These are phyloP conservation scores for Argya squamiceps DNA, from an alignment of 2,797 vertebrate species.

Conservation along the genomic window DNA sequence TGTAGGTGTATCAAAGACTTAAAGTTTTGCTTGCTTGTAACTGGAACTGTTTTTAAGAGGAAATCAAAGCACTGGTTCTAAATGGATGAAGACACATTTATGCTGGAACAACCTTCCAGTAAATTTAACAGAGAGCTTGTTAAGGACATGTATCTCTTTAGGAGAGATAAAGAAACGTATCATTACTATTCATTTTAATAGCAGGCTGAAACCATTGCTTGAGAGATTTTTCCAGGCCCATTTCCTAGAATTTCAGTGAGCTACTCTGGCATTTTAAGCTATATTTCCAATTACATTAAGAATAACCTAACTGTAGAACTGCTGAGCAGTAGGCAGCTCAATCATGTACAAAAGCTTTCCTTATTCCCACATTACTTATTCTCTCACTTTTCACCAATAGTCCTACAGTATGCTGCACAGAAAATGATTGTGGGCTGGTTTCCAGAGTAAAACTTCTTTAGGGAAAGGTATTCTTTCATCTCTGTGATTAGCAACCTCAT, in stretches of 20 bases:
- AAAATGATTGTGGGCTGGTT: background rate
- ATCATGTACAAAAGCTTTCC: background rate
- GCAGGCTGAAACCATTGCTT: rapidly evolving
- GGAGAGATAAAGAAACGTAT: background rate
- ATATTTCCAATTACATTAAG: background rate
- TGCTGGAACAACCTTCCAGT: background rate
- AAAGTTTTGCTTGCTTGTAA: background rate
- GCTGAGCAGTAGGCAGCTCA: background rate
- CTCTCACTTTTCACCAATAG: background rate
- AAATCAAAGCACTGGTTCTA: background rate
- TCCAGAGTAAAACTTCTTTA: background rate
- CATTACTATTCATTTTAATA: background rate
- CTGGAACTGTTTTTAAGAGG: background rate
- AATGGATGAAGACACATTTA: rapidly evolving
- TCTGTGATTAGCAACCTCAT: background rate
- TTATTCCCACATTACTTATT: background rate
- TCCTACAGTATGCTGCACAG: background rate
- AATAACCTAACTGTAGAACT: background rate
- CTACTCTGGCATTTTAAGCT: background rate
- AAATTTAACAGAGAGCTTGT: background rate
- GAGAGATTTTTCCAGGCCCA: background rate
- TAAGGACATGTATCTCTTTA: background rate
- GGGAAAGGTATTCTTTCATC: background rate
- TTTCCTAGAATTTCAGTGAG: background rate
- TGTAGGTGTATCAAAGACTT: background rate